Percentiles rank a stretch among this genome's conserved stretches.
These are phyloP conservation scores for Leguminivora glycinivorella DNA, from an alignment of 1,140 invertebrate genomes.

Conservation along the genomic window DNA sequence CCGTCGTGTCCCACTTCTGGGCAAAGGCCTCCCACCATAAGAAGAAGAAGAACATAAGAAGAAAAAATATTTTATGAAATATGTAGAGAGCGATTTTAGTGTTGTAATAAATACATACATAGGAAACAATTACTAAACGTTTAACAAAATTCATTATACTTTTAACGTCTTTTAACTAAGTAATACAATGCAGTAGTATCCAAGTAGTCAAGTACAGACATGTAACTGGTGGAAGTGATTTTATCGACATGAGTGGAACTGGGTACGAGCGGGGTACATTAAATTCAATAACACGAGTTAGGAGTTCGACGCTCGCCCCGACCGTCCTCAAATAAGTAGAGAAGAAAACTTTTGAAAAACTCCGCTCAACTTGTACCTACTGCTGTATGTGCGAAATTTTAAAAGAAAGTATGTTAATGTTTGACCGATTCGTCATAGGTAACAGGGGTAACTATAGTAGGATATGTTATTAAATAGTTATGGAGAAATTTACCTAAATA, in stretches of 20 bases:
- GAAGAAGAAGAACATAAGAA: too few relatives aligned
- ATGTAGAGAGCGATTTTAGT: neutral
- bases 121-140: neutral
- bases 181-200: too few relatives aligned
- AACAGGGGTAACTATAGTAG: neutral
- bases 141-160: neutral
- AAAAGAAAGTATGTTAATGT: slow-evolving; percentile 40
- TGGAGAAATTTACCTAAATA: too few relatives aligned
- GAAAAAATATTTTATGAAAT: too few relatives aligned
- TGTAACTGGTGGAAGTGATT: slow-evolving; percentile 61
- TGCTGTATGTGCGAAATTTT: slow-evolving; percentile 64
- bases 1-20: too few relatives aligned
- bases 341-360: slow-evolving; percentile 75
- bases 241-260: slow-evolving; percentile 66
- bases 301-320: slow-evolving; percentile 73
- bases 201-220: neutral
- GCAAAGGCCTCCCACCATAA: too few relatives aligned
- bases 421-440: neutral
- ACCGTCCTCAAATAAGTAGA: slow-evolving; percentile 77
- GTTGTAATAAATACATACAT: neutral
- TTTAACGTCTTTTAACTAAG: neutral
- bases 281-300: slow-evolving; percentile 79
- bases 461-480: too few relatives aligned
- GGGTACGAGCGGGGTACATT: slow-evolving; percentile 67
- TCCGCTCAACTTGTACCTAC: slow-evolving; percentile 62